Percentiles rank a stretch among this genome's conserved stretches.
Conservation (phyloP, 2,888 invertebrate genomes). For the Nymphalis c-album region DNA sequence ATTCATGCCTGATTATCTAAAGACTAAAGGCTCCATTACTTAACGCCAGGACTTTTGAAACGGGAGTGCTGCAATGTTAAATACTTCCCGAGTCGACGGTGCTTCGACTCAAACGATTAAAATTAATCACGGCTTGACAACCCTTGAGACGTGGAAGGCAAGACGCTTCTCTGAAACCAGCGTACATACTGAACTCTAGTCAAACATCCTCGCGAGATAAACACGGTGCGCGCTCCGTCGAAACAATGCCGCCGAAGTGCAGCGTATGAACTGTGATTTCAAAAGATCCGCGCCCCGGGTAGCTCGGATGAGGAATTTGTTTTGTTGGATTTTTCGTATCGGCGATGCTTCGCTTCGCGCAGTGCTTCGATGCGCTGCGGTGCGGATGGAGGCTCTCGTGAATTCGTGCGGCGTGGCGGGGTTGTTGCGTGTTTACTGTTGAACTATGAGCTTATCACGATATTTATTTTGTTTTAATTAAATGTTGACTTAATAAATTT, state of each 20-base stretch:
- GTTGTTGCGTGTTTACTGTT: conserved; percentile 16
- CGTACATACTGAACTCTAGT: not conserved
- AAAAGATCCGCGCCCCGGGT: conserved; percentile 19
- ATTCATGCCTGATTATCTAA: conserved; percentile 29
- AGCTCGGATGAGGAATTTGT: conserved; percentile 20
- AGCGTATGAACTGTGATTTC: conserved; percentile 29
- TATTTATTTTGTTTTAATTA: conserved; percentile 6
- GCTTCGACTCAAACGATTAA: conserved; percentile 16
- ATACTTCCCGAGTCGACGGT: not conserved
- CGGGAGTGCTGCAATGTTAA: not conserved
- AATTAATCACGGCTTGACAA: conserved; percentile 19
- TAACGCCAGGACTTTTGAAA: conserved; percentile 1
- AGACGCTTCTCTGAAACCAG: not conserved
- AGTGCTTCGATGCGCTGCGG: conserved; percentile 5
- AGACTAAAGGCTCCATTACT: conserved; percentile 17
- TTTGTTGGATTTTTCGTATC: conserved; percentile 25
- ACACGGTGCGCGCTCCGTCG: conserved; percentile 1
- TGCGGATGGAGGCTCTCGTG: conserved; percentile 13
- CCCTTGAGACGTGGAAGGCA: not conserved
- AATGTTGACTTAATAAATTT: not conserved
- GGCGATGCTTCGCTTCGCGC: conserved; percentile 10
- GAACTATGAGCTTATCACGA: conserved; percentile 17
- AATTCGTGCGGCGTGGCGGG: conserved; percentile 3
- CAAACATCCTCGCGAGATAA: conserved; percentile 5
- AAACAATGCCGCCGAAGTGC: not conserved